Evolutionary conservation across 2,797 vertebrate genomes (phyloP), one percentile per base, ranked within the genome.

Genomic region (Acridotheres tristis): DNA sequence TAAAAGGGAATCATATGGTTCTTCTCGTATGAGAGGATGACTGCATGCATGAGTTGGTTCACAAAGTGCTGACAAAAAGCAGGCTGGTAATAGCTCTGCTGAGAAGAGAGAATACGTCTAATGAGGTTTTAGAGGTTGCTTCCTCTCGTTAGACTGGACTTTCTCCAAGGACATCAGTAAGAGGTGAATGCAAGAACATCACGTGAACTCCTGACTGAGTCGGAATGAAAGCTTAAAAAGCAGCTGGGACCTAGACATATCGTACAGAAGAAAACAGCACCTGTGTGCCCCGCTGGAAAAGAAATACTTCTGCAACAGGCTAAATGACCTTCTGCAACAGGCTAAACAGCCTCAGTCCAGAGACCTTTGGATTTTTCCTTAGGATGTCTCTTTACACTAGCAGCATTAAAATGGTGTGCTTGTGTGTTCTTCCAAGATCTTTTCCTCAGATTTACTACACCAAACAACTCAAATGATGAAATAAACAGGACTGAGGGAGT

Each of bases 41-140:
- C 91, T 93, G 85, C 88, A 71, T 40, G 86, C 85, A 78, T 92
- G 94, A 94, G 91, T 53, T 90, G 85, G 76, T 93, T 87, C 79
- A 54, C 79, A 97, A 96, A 97, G 48, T 96, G 96, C 95, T 96
- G 96, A 97, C 92, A 95, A 86, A 96, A 94, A 90, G 73, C 80
- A 88, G 83, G 50, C 77, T 91, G 62, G 59, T 88, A 96, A 91
- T 85, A 69, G 73, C 62, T 92, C 78, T 92, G 91, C 91, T 92
- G 89, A 89, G 94, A 84, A 57, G 63, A 86, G 62, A 83, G 48
- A 91, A 21, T 82, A 86, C 5, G 20, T 47, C 80, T 94, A 93
- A 94, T 90, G 76, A 91, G 55, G 40, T 63, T 92, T 91, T 42
- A 66, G 76, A 77, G 73, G 69, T 62, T 73, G 51, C 61, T 92